Evolutionary conservation across 2,113 vertebrate species (phyloP).

Genomic region (Chloebia gouldiae): DNA sequence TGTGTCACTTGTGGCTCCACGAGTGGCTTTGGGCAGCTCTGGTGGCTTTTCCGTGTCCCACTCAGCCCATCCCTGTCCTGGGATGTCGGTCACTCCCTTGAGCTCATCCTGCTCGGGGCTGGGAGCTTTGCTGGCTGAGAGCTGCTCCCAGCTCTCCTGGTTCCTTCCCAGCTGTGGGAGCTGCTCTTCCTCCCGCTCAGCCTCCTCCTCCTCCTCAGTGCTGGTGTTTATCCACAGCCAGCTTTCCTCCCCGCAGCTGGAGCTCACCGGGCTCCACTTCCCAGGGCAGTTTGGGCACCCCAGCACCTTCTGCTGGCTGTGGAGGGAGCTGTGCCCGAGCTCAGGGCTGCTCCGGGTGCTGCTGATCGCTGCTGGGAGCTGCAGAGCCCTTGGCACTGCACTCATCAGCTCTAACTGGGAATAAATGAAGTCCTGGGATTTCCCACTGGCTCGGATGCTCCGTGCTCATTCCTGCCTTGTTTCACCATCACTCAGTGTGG

Average conservation of each 20-base stretch:
- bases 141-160: rapidly evolving
- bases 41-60: background rate
- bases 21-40: background rate
- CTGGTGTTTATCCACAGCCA: background rate
- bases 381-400: background rate
- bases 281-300: background rate
- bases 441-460: background rate
- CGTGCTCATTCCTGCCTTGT: rapidly evolving
- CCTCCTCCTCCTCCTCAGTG: background rate
- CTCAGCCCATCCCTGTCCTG: rapidly evolving
- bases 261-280: background rate
- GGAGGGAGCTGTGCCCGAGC: background rate
- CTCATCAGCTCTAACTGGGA: background rate
- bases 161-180: background rate
- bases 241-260: rapidly evolving
- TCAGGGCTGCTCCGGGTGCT: background rate
- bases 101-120: rapidly evolving
- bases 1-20: rapidly evolving
- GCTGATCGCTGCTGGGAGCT: background rate
- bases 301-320: background rate
- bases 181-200: background rate
- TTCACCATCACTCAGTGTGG: rapidly evolving
- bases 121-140: background rate
- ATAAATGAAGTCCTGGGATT: background rate
- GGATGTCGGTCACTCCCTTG: rapidly evolving